phyloP scores from a whole-genome alignment of 2,888 invertebrate species.

The Rhingia campestris region DNA sequence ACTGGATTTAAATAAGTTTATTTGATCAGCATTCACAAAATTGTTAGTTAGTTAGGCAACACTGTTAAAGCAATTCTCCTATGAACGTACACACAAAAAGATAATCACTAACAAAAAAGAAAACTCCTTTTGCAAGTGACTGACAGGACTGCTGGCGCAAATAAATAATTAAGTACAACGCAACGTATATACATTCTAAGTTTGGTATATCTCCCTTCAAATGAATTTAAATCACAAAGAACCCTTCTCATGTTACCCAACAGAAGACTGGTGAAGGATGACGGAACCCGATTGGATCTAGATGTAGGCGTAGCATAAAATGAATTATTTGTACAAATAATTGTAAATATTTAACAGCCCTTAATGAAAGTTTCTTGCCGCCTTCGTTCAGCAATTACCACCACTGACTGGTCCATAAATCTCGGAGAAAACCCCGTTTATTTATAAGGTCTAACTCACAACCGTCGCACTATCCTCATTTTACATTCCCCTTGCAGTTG shows the following conservation, averaged over 20 bases:
- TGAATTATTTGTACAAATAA: conserved; percentile 70
- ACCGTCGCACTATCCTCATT: neutral
- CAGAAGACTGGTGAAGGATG: neutral
- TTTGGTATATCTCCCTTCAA: conserved; percentile 9
- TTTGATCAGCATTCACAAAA: too few species aligned
- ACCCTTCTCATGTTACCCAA: conserved; percentile 25
- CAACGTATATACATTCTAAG: conserved; percentile 1
- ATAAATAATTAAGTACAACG: conserved; percentile 36
- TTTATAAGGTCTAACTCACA: conserved; percentile 43
- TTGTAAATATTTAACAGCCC: conserved; percentile 69
- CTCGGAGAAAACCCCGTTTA: conserved; percentile 41
- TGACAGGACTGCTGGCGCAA: conserved; percentile 23
- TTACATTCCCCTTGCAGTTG: conserved; percentile 9
- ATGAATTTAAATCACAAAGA: conserved; percentile 51
- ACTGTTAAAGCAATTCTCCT: neutral
- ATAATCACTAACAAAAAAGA: conserved; percentile 12
- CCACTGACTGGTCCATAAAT: conserved; percentile 63
- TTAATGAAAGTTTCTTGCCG: conserved; percentile 49
- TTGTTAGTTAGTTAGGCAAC: neutral
- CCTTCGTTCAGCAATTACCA: conserved; percentile 59
- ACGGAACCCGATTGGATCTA: conserved; percentile 38
- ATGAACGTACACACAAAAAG: neutral
- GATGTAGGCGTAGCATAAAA: conserved; percentile 45
- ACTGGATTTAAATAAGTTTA: too few species aligned
- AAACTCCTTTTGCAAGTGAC: conserved; percentile 16